Percentiles rank a stretch among this genome's conserved stretches.
phyloP scores from a whole-genome alignment of 2,797 vertebrate genomes.

The Ctenosaura bakeri region DNA sequence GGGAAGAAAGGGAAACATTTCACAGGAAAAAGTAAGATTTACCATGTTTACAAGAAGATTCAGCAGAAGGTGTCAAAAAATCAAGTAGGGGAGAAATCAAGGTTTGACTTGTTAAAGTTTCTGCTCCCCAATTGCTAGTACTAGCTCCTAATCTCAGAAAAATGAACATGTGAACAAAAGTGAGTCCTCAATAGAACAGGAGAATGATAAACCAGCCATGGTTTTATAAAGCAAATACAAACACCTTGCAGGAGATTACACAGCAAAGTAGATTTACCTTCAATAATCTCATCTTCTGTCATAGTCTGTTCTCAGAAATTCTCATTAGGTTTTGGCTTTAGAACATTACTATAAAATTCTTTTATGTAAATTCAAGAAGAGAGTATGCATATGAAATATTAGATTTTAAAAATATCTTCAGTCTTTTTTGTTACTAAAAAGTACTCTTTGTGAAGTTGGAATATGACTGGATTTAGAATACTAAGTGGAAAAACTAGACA shows the following conservation, averaged over 20 bases:
- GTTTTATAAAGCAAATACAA: background rate
- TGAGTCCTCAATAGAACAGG: background rate
- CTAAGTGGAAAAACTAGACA: background rate
- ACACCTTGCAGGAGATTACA: background rate
- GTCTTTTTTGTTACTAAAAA: background rate
- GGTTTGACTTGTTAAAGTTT: background rate
- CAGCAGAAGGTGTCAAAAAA: background rate
- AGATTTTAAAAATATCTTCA: background rate
- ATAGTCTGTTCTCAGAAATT: background rate
- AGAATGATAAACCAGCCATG: background rate
- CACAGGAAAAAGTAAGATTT: background rate
- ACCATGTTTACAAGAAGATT: background rate
- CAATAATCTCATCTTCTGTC: background rate
- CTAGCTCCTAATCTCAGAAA: background rate
- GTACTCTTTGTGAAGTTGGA: too few species aligned
- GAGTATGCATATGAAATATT: background rate
- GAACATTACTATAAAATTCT: background rate
- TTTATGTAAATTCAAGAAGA: background rate
- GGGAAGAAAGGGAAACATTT: background rate
- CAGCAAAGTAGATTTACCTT: background rate
- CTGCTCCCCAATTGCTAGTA: background rate
- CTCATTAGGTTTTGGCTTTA: background rate
- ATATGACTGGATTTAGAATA: background rate
- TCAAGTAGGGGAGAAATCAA: background rate
- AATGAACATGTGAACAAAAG: background rate